phyloP scores from a whole-genome alignment of 2,888 invertebrate genomes.

The Cerceris ruficornis region DNA sequence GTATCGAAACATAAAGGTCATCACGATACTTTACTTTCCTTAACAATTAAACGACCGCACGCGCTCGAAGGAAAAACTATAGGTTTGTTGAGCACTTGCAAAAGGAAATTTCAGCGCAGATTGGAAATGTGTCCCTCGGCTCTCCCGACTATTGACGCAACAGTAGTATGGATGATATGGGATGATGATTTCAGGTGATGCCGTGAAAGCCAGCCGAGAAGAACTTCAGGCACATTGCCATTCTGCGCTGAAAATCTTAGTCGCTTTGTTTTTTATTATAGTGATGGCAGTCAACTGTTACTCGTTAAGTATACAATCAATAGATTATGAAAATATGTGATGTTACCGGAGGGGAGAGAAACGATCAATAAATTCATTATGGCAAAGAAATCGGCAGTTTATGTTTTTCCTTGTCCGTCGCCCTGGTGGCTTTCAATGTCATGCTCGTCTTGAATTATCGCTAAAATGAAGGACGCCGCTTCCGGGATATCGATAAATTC shows the following conservation, averaged over 20 bases:
- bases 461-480: slow-evolving; percentile 12
- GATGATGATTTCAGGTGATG: slow-evolving; percentile 77
- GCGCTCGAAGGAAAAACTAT: slow-evolving; percentile 21
- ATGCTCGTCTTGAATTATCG: slow-evolving; percentile 16
- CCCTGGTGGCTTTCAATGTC: slow-evolving; percentile 1
- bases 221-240: slow-evolving; percentile 32
- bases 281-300: slow-evolving; percentile 47
- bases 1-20: slow-evolving; percentile 26
- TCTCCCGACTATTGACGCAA: slow-evolving; percentile 77
- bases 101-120: slow-evolving; percentile 14
- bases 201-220: slow-evolving; percentile 77
- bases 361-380: slow-evolving; percentile 24
- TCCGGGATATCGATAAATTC: slow-evolving; percentile 12
- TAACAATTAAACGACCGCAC: slow-evolving; percentile 32
- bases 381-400: slow-evolving; percentile 50
- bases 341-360: slow-evolving; percentile 9
- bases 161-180: slow-evolving; percentile 78
- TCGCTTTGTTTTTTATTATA: slow-evolving; percentile 26
- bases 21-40: slow-evolving; percentile 20
- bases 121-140: slow-evolving; percentile 37
- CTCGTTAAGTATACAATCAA: slow-evolving; percentile 21
- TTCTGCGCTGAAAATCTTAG: slow-evolving; percentile 13
- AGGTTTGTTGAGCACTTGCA: slow-evolving; percentile 41
- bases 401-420: neutral
- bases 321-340: slow-evolving; percentile 30